Evolutionary conservation across 1,140 invertebrate genomes (phyloP), one percentile per base, ranked within the genome.

Genomic region (Steinernema feltiae): DNA sequence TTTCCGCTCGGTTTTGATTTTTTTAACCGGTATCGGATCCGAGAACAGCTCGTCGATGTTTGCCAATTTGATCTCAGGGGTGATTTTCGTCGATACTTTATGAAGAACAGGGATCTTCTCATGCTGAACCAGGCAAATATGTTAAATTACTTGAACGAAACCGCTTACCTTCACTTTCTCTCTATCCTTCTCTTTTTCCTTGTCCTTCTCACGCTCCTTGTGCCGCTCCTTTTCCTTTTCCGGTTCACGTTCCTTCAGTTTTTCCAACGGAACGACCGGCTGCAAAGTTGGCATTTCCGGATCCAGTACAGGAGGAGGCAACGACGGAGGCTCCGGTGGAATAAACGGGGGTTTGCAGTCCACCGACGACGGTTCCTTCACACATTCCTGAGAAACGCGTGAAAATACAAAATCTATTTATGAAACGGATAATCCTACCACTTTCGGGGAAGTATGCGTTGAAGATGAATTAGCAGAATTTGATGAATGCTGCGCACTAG

Each of bases 21-120:
- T 63, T 27, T 63, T 63, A 3, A 17, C 12, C 15, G 53, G 53
- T 12, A 27, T 63, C 15, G 53, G 53, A 63, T 63, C 53, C 12
- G 53, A n/a, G 24, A 63, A 63, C 53, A 63, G 24, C 24, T 63
- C 53, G 53, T 63, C 53, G 24, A 63, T 63, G 53, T 21, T 63
- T 7, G 53, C 7, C 15, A 63, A 21, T 27, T 63, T 63, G 2
- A 63, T 17, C 24, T 63, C 53, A 3, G 53, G 24, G 24, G 24
- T 63, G 7, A 21, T 15, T 21, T 63, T 63, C 2, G 12, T n/a
- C 3, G 24, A 21, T 17, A 21, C 3, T 27, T 63, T 63, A 21
- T 63, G 53, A 7, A 27, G 15, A 7, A n/a, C n/a, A n/a, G n/a
- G n/a, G n/a, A n/a, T n/a, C n/a, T n/a, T n/a, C n/a, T n/a, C n/a